phyloP scores from a whole-genome alignment of 64 coral and sea anemone genomes.

The Montipora capricornis region DNA sequence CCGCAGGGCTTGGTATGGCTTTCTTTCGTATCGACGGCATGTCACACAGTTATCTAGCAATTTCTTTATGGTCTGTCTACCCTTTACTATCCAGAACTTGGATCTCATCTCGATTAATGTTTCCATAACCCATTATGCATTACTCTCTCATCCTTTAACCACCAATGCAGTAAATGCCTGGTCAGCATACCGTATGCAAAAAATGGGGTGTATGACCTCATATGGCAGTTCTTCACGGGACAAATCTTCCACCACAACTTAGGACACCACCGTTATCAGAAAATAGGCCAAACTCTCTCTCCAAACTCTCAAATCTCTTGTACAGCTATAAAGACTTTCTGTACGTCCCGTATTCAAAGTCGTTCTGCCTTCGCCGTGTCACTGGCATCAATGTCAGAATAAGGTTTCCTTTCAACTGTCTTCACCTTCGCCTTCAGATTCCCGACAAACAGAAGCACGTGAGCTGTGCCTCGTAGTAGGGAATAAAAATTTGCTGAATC shows the following conservation, averaged over 20 bases:
- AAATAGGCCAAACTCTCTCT: neutral
- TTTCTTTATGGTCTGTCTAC: neutral
- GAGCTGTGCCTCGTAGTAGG: neutral
- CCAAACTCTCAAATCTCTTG: neutral
- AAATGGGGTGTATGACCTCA: too few species aligned
- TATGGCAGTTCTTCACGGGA: too few species aligned
- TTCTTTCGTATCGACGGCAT: neutral
- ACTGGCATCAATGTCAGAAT: neutral
- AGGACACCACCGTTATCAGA: neutral
- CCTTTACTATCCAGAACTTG: constrained; percentile 3
- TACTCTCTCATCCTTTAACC: too few species aligned
- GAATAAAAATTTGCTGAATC: too few species aligned
- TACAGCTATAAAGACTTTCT: neutral
- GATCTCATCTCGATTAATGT: constrained; percentile 30
- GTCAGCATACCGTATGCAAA: too few species aligned
- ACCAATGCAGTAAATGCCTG: too few species aligned
- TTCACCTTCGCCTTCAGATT: neutral
- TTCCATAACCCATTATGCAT: too few species aligned
- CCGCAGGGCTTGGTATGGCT: too few species aligned
- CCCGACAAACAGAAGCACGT: neutral
- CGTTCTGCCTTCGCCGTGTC: neutral
- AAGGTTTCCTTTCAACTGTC: too few species aligned
- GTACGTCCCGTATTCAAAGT: neutral
- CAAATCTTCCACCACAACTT: too few species aligned
- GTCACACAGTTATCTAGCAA: neutral